Conservation (phyloP, 2,888 invertebrate genomes). For the Hartigia nigra region DNA sequence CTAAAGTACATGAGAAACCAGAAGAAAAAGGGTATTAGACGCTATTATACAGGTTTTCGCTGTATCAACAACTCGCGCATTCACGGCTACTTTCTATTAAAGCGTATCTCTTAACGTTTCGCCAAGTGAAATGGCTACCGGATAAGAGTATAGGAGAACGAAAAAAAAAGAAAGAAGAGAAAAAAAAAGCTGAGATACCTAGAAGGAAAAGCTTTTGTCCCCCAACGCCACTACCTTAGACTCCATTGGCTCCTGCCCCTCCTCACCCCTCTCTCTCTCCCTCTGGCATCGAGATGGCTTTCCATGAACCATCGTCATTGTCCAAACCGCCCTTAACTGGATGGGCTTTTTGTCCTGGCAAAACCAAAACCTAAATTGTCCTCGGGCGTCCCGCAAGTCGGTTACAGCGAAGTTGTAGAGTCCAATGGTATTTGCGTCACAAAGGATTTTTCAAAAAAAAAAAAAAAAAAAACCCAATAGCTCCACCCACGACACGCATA, state of each 20-base stretch:
- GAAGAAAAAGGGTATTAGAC: no score
- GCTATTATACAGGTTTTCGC: not conserved
- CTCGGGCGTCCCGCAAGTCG: not conserved
- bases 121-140: not conserved
- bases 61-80: no score
- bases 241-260: not conserved
- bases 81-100: no score
- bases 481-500: not conserved
- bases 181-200: not conserved
- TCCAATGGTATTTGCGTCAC: not conserved
- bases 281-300: not conserved
- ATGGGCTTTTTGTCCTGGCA: not conserved
- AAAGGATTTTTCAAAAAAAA: not conserved
- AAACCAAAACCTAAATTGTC: not conserved
- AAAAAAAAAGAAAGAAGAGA: not conserved
- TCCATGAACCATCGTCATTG: not conserved
- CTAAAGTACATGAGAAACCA: no score
- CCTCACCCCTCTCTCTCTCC: no score
- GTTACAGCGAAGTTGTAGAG: no score
- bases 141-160: not conserved
- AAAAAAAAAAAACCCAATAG: not conserved
- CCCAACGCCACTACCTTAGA: not conserved
- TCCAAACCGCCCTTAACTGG: not conserved
- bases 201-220: not conserved
- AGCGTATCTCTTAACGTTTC: no score